A percentile compares a stretch with the other conserved stretches of the same genome.
Conservation (phyloP, 2,113 vertebrate genomes). For the Plestiodon gilberti region DNA sequence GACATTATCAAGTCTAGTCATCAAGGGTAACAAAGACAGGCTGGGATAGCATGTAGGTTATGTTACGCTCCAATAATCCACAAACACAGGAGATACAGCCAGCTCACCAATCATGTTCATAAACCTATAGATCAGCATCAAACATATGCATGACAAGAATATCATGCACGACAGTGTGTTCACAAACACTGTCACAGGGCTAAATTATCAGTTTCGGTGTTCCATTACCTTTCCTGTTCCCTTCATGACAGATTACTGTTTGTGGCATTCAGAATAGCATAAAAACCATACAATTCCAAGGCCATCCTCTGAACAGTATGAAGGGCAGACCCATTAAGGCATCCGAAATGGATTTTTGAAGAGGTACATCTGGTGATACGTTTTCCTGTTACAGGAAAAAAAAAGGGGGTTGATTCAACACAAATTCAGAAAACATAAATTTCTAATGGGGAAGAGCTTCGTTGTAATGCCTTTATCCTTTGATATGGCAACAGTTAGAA, state of each 20-base stretch:
- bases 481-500: conserved; percentile 7
- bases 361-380: conserved; percentile 30
- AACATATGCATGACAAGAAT: conserved; percentile 50
- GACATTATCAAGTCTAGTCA: conserved; percentile 49
- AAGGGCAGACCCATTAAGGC: conserved; percentile 42
- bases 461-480: conserved; percentile 36
- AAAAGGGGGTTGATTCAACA: background rate
- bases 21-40: conserved; percentile 41
- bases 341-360: conserved; percentile 56
- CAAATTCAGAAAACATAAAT: conserved; percentile 34
- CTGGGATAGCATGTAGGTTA: conserved; percentile 19
- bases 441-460: conserved; percentile 35
- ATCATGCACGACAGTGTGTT: conserved; percentile 34
- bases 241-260: conserved; percentile 53
- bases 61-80: conserved; percentile 52
- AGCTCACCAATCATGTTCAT: conserved; percentile 33
- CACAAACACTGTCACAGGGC: conserved; percentile 60
- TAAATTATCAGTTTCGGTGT: conserved; percentile 60
- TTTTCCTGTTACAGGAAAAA: background rate
- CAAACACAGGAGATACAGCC: conserved; percentile 12
- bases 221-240: conserved; percentile 25
- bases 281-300: conserved; percentile 45
- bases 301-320: conserved; percentile 42
- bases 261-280: background rate
- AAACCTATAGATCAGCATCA: conserved; percentile 38